These are phyloP conservation scores for Harpalus rubripes DNA, from an alignment of 2,888 invertebrate species.

Conservation along the genomic window DNA sequence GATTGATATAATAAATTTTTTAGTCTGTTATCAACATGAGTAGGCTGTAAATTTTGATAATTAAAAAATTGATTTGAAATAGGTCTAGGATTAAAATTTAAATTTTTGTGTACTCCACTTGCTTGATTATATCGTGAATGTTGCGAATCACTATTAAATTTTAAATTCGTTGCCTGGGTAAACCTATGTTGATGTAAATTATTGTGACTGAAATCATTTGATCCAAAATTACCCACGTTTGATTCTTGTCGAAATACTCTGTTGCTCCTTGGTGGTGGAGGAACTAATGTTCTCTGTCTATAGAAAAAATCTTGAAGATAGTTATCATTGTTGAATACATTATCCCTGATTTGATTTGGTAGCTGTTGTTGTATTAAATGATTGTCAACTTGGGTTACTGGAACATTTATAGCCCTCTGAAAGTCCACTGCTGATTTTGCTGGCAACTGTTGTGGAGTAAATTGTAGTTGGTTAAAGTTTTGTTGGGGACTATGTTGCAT, in stretches of 20 bases:
- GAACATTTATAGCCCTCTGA: constrained; percentile 55
- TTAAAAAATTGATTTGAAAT: constrained; percentile 71
- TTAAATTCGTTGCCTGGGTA: constrained; percentile 66
- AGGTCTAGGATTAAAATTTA: constrained; percentile 69
- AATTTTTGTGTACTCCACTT: constrained; percentile 68
- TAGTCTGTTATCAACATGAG: constrained; percentile 80
- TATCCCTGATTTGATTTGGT: constrained; percentile 56
- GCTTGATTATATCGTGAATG: constrained; percentile 27
- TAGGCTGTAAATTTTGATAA: constrained; percentile 70
- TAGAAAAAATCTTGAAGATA: constrained; percentile 58
- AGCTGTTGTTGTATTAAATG: constrained; percentile 70
- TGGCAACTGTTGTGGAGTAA: constrained; percentile 76
- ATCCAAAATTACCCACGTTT: constrained; percentile 73
- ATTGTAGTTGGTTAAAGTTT: constrained; percentile 72
- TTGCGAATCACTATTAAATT: constrained; percentile 68
- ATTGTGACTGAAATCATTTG: constrained; percentile 48
- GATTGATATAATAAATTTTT: constrained; percentile 84
- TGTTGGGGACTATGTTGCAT: constrained; percentile 2
- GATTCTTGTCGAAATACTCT: constrained; percentile 75
- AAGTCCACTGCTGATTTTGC: constrained; percentile 74
- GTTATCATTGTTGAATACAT: constrained; percentile 50
- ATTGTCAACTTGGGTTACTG: constrained; percentile 64
- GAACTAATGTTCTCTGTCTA: constrained; percentile 56
- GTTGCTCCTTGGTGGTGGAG: constrained; percentile 69
- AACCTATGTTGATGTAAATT: constrained; percentile 5